These are phyloP conservation scores for Chloropsis hardwickii DNA, from an alignment of 2,113 vertebrate species.

Conservation along the genomic window DNA sequence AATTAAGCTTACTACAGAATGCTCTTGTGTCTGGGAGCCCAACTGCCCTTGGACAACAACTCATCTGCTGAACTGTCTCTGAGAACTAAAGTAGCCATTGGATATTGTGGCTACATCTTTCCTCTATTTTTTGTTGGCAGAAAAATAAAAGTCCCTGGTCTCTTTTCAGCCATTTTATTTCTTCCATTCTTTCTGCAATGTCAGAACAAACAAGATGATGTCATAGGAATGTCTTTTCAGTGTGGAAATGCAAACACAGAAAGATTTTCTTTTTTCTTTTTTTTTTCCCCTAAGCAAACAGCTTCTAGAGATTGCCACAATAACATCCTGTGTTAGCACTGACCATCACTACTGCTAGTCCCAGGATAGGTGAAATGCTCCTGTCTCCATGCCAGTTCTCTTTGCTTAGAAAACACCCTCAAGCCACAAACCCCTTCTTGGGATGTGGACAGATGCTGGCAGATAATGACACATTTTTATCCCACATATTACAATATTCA, in stretches of 20 bases:
- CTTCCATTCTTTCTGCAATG: constrained; percentile 9
- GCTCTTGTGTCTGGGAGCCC: constrained; percentile 43
- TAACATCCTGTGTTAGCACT: not conserved
- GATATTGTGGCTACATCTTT: constrained; percentile 39
- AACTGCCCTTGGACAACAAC: constrained; percentile 37
- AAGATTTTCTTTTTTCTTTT: not conserved
- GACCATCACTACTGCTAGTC: not conserved
- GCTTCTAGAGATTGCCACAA: not conserved
- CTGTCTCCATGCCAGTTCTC: not conserved
- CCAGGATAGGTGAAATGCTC: not conserved
- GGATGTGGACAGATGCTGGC: not conserved
- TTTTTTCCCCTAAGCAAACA: not conserved
- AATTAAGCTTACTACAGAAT: constrained; percentile 58
- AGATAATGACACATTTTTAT: not conserved
- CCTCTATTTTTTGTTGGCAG: constrained; percentile 1
- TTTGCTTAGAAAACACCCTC: not conserved
- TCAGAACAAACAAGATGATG: constrained; percentile 41
- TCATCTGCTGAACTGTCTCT: constrained; percentile 33
- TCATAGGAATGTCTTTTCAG: constrained; percentile 15
- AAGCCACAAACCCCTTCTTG: not conserved
- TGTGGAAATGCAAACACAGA: not conserved
- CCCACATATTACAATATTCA: not conserved
- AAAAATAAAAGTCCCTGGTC: not conserved
- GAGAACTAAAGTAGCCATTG: constrained; percentile 41
- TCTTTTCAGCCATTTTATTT: constrained; percentile 23